phyloP scores from a whole-genome alignment of 2,113 vertebrate genomes.

The Todiramphus chloris region DNA sequence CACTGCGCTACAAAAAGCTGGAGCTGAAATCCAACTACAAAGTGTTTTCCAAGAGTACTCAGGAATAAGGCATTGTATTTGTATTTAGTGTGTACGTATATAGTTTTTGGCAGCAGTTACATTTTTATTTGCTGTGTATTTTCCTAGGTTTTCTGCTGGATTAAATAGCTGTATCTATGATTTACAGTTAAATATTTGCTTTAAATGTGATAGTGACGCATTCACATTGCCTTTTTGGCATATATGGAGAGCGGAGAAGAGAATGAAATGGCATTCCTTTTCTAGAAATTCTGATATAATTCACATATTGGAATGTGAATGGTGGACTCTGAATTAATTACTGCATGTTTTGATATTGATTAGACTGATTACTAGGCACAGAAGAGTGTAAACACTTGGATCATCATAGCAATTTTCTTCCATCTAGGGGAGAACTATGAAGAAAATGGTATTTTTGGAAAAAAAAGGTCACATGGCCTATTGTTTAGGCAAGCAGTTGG shows the following conservation, averaged over 20 bases:
- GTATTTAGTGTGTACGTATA: background rate
- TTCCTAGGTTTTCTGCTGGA: background rate
- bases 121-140: background rate
- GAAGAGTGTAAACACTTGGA: background rate
- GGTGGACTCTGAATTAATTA: background rate
- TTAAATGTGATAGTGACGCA: background rate
- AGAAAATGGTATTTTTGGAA: background rate
- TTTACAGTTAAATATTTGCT: background rate
- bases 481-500: slow-evolving; percentile 38
- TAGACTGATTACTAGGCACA: background rate
- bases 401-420: background rate
- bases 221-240: background rate
- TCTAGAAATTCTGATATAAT: background rate
- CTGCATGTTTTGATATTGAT: background rate
- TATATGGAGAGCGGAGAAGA: background rate
- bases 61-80: background rate
- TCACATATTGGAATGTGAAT: background rate
- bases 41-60: background rate
- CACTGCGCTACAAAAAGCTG: background rate
- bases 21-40: background rate
- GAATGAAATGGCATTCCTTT: background rate
- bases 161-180: background rate
- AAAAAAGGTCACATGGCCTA: slow-evolving; percentile 3
- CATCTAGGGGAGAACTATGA: background rate
- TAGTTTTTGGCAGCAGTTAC: background rate